Base-by-base conservation (phyloP, 2,888 invertebrate genomes). In the Augiades crinisus region DNA sequence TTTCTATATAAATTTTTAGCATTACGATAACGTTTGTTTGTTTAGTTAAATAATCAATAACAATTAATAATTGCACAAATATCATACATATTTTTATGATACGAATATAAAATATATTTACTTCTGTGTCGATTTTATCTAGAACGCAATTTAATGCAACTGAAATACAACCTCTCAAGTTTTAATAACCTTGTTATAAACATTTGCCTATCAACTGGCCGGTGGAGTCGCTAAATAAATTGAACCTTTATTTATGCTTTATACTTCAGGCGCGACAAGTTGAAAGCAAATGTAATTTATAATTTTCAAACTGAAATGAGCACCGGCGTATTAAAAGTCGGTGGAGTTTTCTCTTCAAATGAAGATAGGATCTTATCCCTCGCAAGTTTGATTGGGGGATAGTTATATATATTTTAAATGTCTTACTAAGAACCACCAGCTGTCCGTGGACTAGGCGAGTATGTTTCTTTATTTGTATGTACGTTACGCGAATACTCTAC, bases 271-370 rank as follows among this genome's bases (percentile, higher is more conserved):
- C 41, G 56, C 53, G 52, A 51, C 58, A 56, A 62, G 58, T 60
- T 54, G 54, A 57, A 57, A 53, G 56, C 60, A 64, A 64, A 64
- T 63, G 59, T 60, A 62, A 64, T 62, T 63, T 60, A 62, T 62
- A 62, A 64, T 59, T 61, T 61, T 61, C 57, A 57, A 62, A 65
- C 56, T 57, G 60, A 61, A 67, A 67, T 67, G 64, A 67, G 58
- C 64, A 62, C 60, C 59, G 57, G 58, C 59, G 63, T 60, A 64
- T 64, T 61, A 60, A 61, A 62, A 51, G 44, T 45, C 60, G 59
- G 34, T 53, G 54, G 60, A 64, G 57, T 65, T 67, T 61, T 53
- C 61, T 62, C 60, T 60, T 59, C 61, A 62, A 67, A 64, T 63
- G 59, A 64, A 67, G 65, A 67, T 64, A 59, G 55, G 57, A 63